These are phyloP conservation scores for Eupithecia centaureata DNA, from an alignment of 2,888 invertebrate species.

Conservation along the genomic window DNA sequence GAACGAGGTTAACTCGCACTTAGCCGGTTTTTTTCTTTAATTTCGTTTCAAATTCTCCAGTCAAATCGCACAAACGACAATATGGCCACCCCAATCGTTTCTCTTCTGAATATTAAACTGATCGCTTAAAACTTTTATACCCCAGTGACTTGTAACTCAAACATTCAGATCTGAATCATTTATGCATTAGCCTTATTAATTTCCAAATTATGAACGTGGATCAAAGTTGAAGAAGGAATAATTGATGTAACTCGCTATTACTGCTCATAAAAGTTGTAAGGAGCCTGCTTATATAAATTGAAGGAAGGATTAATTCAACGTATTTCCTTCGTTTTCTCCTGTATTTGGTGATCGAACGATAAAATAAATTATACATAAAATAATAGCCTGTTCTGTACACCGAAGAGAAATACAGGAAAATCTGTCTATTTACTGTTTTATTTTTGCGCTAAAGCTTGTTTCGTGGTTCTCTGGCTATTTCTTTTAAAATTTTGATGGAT, in stretches of 20 bases:
- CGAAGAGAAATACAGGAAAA: no score
- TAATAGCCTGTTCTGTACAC: not conserved
- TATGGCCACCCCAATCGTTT: no score
- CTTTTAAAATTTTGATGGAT: no score
- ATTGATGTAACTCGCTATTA: constrained; percentile 19
- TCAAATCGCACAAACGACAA: no score
- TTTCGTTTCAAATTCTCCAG: no score
- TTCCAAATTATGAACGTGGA: constrained; percentile 22
- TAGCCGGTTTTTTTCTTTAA: no score
- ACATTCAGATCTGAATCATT: constrained; percentile 15
- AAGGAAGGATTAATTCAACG: not conserved
- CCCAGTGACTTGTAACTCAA: constrained; percentile 2
- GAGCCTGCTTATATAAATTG: constrained; percentile 3
- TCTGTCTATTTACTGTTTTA: no score
- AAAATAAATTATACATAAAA: not conserved
- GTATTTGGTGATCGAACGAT: not conserved
- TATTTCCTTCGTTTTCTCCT: not conserved
- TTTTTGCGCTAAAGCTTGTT: not conserved
- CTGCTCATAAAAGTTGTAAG: constrained; percentile 8
- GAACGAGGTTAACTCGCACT: no score
- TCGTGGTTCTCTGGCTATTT: not conserved
- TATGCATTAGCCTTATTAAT: constrained; percentile 26
- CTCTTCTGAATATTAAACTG: not conserved
- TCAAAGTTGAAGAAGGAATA: constrained; percentile 19
- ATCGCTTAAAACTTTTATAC: not conserved